phyloP scores from a whole-genome alignment of 2,797 vertebrate genomes.

The Phrynocephalus guinanensis region DNA sequence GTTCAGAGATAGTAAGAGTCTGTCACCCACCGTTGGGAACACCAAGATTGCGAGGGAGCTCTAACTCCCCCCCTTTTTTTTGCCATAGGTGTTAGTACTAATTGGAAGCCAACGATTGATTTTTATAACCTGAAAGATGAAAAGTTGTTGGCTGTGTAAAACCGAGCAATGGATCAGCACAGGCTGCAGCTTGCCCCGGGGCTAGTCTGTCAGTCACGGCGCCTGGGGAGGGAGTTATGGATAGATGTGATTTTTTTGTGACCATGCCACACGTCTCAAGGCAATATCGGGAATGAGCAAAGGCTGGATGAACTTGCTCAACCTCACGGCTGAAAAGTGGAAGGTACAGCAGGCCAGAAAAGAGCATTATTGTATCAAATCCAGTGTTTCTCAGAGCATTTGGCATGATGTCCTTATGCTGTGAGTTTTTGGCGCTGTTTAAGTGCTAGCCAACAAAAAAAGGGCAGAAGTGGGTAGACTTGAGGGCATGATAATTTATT shows the following conservation, averaged over 20 bases:
- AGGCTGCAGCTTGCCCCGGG: neutral
- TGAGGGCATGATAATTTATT: neutral
- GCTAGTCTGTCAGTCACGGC: neutral
- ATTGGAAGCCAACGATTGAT: neutral
- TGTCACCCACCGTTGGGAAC: conserved; percentile 57
- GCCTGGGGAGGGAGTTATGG: neutral
- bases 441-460: neutral
- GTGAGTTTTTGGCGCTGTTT: too few species aligned
- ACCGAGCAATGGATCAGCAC: neutral
- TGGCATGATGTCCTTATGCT: neutral
- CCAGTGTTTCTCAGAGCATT: neutral
- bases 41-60: conserved; percentile 57
- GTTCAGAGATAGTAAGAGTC: conserved; percentile 58
- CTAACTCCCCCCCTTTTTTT: neutral
- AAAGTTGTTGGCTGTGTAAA: conserved; percentile 12
- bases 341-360: neutral
- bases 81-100: neutral
- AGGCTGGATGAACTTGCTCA: neutral
- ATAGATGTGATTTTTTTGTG: neutral
- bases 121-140: conserved; percentile 21
- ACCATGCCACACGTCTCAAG: neutral
- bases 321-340: neutral
- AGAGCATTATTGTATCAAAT: neutral
- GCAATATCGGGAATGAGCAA: neutral
- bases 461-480: neutral